Conservation (phyloP, 2,888 invertebrate genomes). For the Amiota communis region DNA sequence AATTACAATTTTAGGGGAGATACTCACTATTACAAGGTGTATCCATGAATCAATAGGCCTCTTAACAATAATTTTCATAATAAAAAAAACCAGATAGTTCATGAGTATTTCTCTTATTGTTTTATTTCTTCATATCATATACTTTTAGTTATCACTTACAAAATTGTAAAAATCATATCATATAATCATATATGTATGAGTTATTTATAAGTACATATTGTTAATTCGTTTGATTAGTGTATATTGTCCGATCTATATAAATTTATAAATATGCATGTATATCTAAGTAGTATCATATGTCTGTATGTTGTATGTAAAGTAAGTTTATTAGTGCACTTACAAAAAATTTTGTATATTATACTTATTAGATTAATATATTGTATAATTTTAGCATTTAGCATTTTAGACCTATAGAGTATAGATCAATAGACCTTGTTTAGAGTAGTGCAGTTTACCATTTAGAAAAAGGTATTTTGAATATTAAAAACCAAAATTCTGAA, state of each 20-base stretch:
- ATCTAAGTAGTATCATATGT: constrained; percentile 41
- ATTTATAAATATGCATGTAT: constrained; percentile 33
- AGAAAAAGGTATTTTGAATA: too few species aligned
- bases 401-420: too few species aligned
- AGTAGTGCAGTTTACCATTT: too few species aligned
- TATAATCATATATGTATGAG: constrained; percentile 22
- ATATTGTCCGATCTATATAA: constrained; percentile 67
- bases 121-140: constrained; percentile 24
- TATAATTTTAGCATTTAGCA: too few species aligned
- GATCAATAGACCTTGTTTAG: too few species aligned
- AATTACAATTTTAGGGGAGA: too few species aligned
- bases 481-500: too few species aligned
- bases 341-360: too few species aligned
- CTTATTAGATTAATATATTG: too few species aligned
- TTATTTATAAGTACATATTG: constrained; percentile 31
- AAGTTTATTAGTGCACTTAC: constrained; percentile 14
- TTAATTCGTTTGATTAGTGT: constrained; percentile 61
- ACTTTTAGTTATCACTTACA: constrained; percentile 56
- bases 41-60: too few species aligned
- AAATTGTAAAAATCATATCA: constrained; percentile 63
- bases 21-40: too few species aligned
- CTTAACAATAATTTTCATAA: neutral
- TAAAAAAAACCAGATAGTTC: neutral
- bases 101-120: constrained; percentile 34
- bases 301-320: neutral